A percentile compares a stretch with the other conserved stretches of the same genome.
Conservation (phyloP, 2,888 invertebrate genomes). For the Polylopha cassiicola region DNA sequence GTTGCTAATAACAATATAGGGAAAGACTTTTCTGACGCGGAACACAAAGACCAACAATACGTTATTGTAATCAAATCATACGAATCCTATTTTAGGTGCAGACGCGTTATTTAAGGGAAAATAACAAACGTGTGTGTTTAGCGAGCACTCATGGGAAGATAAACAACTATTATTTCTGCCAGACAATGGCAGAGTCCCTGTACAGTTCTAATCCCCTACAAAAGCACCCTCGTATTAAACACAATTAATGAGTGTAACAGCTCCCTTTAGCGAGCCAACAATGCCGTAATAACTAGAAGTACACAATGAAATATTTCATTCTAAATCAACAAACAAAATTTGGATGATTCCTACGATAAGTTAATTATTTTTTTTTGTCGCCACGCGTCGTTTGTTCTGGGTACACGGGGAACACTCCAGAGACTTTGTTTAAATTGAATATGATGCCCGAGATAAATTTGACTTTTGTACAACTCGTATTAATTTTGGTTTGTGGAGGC, state of each 20-base stretch:
- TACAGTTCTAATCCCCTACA: slow-evolving; percentile 47
- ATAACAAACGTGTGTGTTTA: slow-evolving; percentile 32
- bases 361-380: slow-evolving; percentile 12
- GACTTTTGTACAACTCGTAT: no score
- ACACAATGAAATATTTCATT: slow-evolving; percentile 56
- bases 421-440: slow-evolving; percentile 10
- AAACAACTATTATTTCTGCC: slow-evolving; percentile 63
- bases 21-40: slow-evolving; percentile 14
- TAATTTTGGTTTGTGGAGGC: no score
- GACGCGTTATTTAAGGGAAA: slow-evolving; percentile 38
- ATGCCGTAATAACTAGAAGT: slow-evolving; percentile 64
- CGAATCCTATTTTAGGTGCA: slow-evolving; percentile 25
- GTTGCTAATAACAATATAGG: slow-evolving; percentile 13
- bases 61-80: slow-evolving; percentile 22
- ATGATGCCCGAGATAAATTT: slow-evolving; percentile 11
- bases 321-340: slow-evolving; percentile 50
- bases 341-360: slow-evolving; percentile 20
- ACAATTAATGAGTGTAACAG: slow-evolving; percentile 71
- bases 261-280: slow-evolving; percentile 63
- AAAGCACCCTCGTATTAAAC: slow-evolving; percentile 55
- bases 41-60: slow-evolving; percentile 20
- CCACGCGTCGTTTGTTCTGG: slow-evolving; percentile 10
- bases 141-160: slow-evolving; percentile 50
- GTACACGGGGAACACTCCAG: slow-evolving; percentile 2
- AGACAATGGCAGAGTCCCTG: slow-evolving; percentile 60